A percentile compares a stretch with the other conserved stretches of the same genome.
phyloP scores from a whole-genome alignment of 2,113 vertebrate species.

The human (Homo sapiens) region GRCh38 chr9:121035001-121035500 shows the following conservation, averaged over 20 bases:
- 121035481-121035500: not conserved
- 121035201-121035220: not conserved
- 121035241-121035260: not conserved
- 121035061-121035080: not conserved
- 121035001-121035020: not conserved
- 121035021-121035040: slow-evolving; percentile 38
- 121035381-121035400: not conserved
- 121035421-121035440: not conserved
- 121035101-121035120: not conserved
- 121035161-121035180: not conserved
- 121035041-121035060: not conserved
- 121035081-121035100: not conserved
- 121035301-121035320: not conserved
- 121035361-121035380: not conserved
- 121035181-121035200: too few relatives aligned
- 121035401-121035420: not conserved
- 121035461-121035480: not conserved
- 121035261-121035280: not conserved
- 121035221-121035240: slow-evolving; percentile 5
- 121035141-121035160: not conserved
- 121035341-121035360: not conserved
- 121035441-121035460: not conserved
- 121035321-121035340: not conserved
- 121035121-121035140: not conserved
- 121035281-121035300: slow-evolving; percentile 8